These are phyloP conservation scores for Spisula solida DNA, from an alignment of 2,888 invertebrate genomes.

Conservation along the genomic window DNA sequence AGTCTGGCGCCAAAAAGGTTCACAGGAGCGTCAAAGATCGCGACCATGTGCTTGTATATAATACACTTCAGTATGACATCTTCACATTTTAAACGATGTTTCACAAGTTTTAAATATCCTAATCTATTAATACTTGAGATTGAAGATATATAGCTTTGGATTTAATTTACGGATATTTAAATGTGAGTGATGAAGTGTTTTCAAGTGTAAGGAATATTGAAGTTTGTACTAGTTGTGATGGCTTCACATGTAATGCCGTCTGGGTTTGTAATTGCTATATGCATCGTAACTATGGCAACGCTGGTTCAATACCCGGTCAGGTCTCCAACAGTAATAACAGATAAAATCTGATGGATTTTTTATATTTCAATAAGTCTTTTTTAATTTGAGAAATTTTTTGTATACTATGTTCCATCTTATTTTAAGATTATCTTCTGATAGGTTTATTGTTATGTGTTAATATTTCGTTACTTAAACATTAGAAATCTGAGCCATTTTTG, in stretches of 20 bases:
- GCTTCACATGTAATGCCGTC: not conserved
- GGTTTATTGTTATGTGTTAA: too few relatives aligned
- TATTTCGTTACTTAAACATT: too few relatives aligned
- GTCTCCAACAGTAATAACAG: too few relatives aligned
- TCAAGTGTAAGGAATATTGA: not conserved
- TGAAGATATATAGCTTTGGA: not conserved
- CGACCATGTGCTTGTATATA: not conserved
- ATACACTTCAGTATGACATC: not conserved
- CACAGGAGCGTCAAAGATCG: not conserved
- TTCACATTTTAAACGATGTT: not conserved
- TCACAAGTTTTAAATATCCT: not conserved
- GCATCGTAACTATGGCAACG: too few relatives aligned
- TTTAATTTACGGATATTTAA: slow-evolving; percentile 6
- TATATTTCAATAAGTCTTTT: too few relatives aligned
- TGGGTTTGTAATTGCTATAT: too few relatives aligned
- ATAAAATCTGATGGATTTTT: too few relatives aligned
- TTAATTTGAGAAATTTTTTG: too few relatives aligned
- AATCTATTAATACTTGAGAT: not conserved
- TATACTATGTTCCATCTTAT: too few relatives aligned
- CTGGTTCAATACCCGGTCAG: too few relatives aligned
- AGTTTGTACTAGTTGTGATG: not conserved
- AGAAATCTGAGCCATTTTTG: too few relatives aligned
- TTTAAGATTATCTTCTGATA: too few relatives aligned
- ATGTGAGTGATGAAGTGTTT: not conserved
- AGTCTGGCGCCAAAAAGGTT: not conserved